Base-by-base conservation (phyloP, 2,797 vertebrate species). In the Carcharodon carcharias region DNA sequence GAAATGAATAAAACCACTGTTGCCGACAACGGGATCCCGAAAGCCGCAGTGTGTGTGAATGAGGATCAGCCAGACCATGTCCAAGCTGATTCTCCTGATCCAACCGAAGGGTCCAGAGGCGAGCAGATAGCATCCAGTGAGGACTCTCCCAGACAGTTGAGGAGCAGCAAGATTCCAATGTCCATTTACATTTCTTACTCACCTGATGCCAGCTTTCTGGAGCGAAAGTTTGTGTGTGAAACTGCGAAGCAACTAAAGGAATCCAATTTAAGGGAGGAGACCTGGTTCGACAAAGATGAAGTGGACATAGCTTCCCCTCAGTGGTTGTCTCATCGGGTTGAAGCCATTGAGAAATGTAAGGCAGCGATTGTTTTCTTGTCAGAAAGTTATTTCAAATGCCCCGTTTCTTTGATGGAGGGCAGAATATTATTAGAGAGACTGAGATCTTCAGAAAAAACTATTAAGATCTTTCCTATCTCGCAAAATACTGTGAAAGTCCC, bases 241-340 rank as follows among this genome's bases (percentile, higher is more conserved):
- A 96, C 56, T 9, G 80, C 88, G 26, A 96, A 63, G 18, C 96
- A 96, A 28, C 80, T 96, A 63, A 96, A 96, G 40, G n/a, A 65
- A 88, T 45, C 56, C 28, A 67, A 88, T 85, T 96, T 96, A 45
- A 18, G 54, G 4, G 80, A 88, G 1, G 96, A 88, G 1, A 88
- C 40, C 14, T 65, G 67, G 96, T 88, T 96, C 8, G 96, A 96
- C 82, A 96, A 96, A 45, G 80, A 88, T 87, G 96, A 88, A 88
- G 82, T 31, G 40, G 58, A 40, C 40, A 67, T 50, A 45, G 3
- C 61, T 40, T 82, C 18, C 35, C 85, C 73, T 96, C 40, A 88
- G 21, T 96, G 80, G 56, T 18, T 54, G 58, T 50, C 82, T 31
- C 96, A 88, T 5, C 9, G 96, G 5, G 4, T 65, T 88, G 96